Percentiles rank a stretch among this genome's conserved stretches.
phyloP scores from a whole-genome alignment of 2,113 vertebrate genomes.

The Silurus glanis region DNA sequence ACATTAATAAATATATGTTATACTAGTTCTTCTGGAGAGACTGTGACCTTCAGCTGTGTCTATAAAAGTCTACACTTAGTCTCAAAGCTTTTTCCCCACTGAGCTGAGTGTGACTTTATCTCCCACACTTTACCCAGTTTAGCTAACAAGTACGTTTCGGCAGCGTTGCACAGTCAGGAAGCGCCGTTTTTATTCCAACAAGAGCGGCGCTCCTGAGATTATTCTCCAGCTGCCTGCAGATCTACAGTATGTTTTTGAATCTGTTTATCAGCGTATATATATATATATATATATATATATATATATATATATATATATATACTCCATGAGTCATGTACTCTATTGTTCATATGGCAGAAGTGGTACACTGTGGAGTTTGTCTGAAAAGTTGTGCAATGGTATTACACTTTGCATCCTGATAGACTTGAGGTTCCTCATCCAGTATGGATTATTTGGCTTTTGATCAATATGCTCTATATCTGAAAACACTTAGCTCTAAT shows the following conservation, averaged over 20 bases:
- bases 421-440: not conserved
- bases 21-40: not conserved
- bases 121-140: conserved; percentile 82
- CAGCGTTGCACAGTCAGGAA: conserved; percentile 66
- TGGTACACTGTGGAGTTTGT: too few species aligned
- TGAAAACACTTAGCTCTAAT: not conserved
- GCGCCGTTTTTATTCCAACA: conserved; percentile 52
- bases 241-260: not conserved
- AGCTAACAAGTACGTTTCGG: conserved; percentile 79
- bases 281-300: not conserved
- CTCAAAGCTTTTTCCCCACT: not conserved
- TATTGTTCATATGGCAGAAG: not conserved
- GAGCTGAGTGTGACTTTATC: conserved; percentile 80
- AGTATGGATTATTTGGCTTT: not conserved
- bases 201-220: not conserved
- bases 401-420: not conserved
- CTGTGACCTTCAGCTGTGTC: not conserved
- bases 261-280: not conserved
- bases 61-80: not conserved
- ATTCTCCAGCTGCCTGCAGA: not conserved
- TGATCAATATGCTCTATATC: not conserved
- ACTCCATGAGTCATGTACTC: not conserved
- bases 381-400: not conserved
- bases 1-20: not conserved
- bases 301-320: conserved; percentile 3